Base-by-base conservation (phyloP, 2,888 invertebrate species). In the Bugulina stolonifera region DNA sequence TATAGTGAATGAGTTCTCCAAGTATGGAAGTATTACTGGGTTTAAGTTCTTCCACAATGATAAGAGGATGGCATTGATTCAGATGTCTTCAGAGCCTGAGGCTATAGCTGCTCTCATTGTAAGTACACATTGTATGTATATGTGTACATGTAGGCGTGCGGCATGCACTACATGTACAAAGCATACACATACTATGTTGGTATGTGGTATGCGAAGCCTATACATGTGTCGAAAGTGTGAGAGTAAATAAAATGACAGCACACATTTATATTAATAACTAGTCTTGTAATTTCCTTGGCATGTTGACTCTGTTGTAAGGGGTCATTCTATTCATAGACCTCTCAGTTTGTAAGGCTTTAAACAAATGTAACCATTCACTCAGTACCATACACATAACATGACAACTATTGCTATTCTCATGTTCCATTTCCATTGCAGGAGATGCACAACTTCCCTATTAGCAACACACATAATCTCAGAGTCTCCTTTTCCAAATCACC, bases 1-100 rank as follows among this genome's bases (percentile, higher is more conserved):
- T 82, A 92, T 92, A 78, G 90, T 94, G 80, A 89, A 92, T 80
- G 94, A 95, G 77, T 95, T 95, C 86, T 89, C 90, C 80, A 90
- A 91, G 85, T 91, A 83, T 81, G 92, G 91, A 78, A 89, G 90
- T 79, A 93, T 94, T 77, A 93, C 93, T 87, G 93, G 91, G 79
- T 94, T 94, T 88, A 95, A 94, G 87, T 95, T 95, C 88, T 94
- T 95, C 90, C 93, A 94, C 82, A 98, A 98, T 88, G 99, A 99
- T 88, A 92, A 94, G 85, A 97, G 98, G 87, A 99, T 99, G 99
- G 99, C 99, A 75, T 89, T 99, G 80, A 92, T 98, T 80, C 97
- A 99, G 86, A 89, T 99, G 87, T 91, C 91, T 73, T 90, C 91
- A 77, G 92, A 96, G 85, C 99, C 99, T 85, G 96, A 97, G 83